These are phyloP conservation scores for Gasteruption jaculator DNA, from an alignment of 2,888 invertebrate genomes.

Conservation along the genomic window DNA sequence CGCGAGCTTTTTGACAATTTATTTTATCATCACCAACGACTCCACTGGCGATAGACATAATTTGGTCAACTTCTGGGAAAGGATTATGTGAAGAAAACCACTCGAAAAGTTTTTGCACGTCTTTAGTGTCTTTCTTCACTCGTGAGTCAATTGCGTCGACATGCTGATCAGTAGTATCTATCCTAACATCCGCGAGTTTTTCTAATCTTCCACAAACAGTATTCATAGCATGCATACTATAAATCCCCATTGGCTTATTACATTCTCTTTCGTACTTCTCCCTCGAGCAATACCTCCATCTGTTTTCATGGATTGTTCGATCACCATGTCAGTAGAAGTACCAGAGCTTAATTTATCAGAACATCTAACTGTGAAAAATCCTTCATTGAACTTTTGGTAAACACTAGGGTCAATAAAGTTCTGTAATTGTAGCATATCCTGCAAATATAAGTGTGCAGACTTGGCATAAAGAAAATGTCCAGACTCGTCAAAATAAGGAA, in stretches of 20 bases:
- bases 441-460: constrained; percentile 39
- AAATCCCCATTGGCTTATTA: constrained; percentile 11
- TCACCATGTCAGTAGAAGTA: constrained; percentile 32
- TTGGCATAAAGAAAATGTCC: constrained; percentile 44
- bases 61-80: constrained; percentile 30
- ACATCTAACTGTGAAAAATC: constrained; percentile 31
- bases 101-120: not conserved
- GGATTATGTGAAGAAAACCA: constrained; percentile 21
- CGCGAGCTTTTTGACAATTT: constrained; percentile 6
- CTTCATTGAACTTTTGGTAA: constrained; percentile 27
- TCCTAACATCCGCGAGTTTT: constrained; percentile 23
- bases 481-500: constrained; percentile 39
- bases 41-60: constrained; percentile 33
- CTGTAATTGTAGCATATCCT: constrained; percentile 37
- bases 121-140: not conserved
- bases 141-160: constrained; percentile 25
- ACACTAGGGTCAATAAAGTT: constrained; percentile 25
- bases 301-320: constrained; percentile 32
- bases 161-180: constrained; percentile 2
- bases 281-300: constrained; percentile 36
- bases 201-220: not conserved
- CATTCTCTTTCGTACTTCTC: constrained; percentile 38
- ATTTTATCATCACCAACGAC: constrained; percentile 27
- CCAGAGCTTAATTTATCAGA: constrained; percentile 30
- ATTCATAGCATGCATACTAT: not conserved